Evolutionary conservation across 2,888 invertebrate genomes (phyloP).

Genomic region (Yponomeuta sedellus): DNA sequence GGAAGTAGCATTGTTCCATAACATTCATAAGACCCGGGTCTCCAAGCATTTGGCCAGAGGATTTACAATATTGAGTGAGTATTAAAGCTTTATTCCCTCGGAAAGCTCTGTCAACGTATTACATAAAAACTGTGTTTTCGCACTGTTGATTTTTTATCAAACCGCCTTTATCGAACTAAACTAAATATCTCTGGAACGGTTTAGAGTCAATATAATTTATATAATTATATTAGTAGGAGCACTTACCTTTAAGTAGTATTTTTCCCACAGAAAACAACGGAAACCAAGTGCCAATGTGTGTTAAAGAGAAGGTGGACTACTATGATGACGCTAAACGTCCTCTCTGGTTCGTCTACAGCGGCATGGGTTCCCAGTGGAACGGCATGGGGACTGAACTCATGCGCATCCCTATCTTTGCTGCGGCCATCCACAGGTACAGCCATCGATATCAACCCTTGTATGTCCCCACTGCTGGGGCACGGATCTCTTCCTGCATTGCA

Average conservation of each 20-base stretch:
- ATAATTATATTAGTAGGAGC: too few species aligned
- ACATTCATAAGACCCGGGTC: slow-evolving; percentile 53
- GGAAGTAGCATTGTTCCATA: slow-evolving; percentile 60
- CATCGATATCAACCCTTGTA: too few species aligned
- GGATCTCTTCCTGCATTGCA: too few species aligned
- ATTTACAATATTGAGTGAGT: slow-evolving; percentile 64
- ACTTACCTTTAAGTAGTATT: too few species aligned
- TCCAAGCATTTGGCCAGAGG: slow-evolving; percentile 79
- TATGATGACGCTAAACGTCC: slow-evolving; percentile 38
- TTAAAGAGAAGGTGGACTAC: slow-evolving; percentile 21
- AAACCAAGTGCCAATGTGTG: slow-evolving; percentile 17
- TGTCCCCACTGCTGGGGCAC: too few species aligned
- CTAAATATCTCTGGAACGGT: background rate
- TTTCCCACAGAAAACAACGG: slow-evolving; percentile 23
- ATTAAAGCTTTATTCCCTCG: background rate
- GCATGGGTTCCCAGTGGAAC: slow-evolving; percentile 80
- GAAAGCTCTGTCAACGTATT: too few species aligned
- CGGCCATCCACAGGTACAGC: slow-evolving; percentile 43
- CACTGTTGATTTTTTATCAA: too few species aligned
- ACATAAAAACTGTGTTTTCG: too few species aligned
- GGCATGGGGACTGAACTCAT: slow-evolving; percentile 77
- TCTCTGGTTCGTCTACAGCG: slow-evolving; percentile 79
- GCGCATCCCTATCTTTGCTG: slow-evolving; percentile 69
- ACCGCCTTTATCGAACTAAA: too few species aligned
- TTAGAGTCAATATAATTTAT: too few species aligned